Base-by-base conservation (phyloP, 2,888 invertebrate genomes). In the Lepeophtheirus nordmannii region DNA sequence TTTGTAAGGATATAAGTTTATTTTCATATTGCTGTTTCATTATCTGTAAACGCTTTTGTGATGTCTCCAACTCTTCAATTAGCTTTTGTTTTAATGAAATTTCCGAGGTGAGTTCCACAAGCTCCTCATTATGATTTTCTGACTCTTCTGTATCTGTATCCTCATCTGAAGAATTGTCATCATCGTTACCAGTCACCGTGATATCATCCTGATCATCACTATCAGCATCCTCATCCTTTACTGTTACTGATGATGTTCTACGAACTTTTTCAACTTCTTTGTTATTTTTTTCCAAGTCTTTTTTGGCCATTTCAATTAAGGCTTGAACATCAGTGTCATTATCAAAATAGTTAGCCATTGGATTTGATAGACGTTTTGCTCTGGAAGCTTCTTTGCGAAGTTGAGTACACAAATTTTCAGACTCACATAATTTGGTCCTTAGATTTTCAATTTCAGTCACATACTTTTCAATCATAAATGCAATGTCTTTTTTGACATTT, bases 71-170 rank as follows among this genome's bases (percentile, higher is more conserved):
- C 73, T 96, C 92, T 72, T 92, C 91, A 69, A 98, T 93, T 58
- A 97, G 79, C 67, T 89, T 86, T 71, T 93, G 88, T 75, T 97
- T 97, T 67, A 93, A 87, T 73, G 89, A 89, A 70, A 97, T 96
- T 76, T 96, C 92, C 60, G 87, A 87, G 67, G 90, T 92, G 17
- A 97, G 78, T 11, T 87, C 86, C 14, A 90, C 87, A 68, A 97
- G 78, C 74, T 93, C 89, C 39, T 87, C 86, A 70, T 69, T 68
- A 56, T 69, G 39, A 17, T 62, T 41, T 41, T 40, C 62, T 10
- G 30, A 37, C 53, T 80, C 80, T 73, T 84, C 84, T 1, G 81
- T 80, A 71, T 82, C 83, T 0, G 83, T 82, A 64, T 81, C 81
- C 68, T 77, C 78, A 41, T 69, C 70, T 22, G 71, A 70, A 39